Conservation (phyloP, 2,888 invertebrate genomes). For the Halocaridina rubra region DNA sequence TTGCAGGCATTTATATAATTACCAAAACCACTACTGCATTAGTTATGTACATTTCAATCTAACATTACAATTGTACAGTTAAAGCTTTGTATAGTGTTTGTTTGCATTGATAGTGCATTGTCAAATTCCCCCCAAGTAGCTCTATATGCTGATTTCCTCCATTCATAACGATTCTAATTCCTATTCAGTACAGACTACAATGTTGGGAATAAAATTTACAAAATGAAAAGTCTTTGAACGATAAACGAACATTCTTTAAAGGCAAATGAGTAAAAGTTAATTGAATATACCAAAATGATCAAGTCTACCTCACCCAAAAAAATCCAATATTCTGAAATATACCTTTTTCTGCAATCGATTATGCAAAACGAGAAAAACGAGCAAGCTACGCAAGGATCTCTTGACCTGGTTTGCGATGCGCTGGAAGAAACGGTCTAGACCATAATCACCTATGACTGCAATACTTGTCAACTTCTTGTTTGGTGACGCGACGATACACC, state of each 20-base stretch:
- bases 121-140: no score
- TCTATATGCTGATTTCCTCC: no score
- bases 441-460: slow-evolving; percentile 27
- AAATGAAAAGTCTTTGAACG: neutral
- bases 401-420: neutral
- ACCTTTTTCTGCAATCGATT: no score
- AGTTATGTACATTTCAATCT: no score
- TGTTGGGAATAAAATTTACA: neutral
- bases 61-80: no score
- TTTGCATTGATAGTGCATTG: no score
- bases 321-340: no score
- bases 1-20: no score
- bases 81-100: no score
- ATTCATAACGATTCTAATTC: no score
- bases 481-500: slow-evolving; percentile 79
- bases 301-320: neutral
- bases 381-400: neutral
- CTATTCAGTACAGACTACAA: no score
- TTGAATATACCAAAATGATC: neutral
- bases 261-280: neutral
- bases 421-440: neutral
- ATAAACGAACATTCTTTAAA: neutral
- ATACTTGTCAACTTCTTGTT: slow-evolving; percentile 49
- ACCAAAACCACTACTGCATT: no score
- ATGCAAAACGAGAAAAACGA: neutral